phyloP scores from a whole-genome alignment of 2,888 invertebrate genomes.

The Melolontha melolontha region DNA sequence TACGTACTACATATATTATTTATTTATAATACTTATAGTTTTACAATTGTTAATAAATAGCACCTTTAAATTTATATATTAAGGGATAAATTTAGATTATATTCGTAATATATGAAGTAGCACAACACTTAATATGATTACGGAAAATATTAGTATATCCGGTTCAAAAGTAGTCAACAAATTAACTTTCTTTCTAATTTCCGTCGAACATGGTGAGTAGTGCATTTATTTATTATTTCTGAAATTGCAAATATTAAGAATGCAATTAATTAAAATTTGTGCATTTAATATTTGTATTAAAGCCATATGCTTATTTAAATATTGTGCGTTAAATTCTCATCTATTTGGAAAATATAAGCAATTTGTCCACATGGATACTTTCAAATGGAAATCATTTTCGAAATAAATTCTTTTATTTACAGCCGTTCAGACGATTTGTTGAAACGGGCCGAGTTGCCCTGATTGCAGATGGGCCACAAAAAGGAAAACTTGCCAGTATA shows the following conservation, averaged over 20 bases:
- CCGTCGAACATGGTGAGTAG: constrained; percentile 52
- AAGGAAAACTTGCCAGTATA: constrained; percentile 93
- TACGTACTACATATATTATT: background rate
- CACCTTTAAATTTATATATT: no score
- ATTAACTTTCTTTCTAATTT: constrained; percentile 42
- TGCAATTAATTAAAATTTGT: background rate
- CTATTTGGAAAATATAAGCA: background rate
- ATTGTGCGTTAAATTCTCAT: no score
- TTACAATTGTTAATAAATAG: no score
- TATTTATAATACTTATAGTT: no score
- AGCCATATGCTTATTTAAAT: background rate
- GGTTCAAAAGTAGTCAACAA: constrained; percentile 11
- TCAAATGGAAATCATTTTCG: background rate
- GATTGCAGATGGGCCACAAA: constrained; percentile 89
- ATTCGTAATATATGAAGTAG: no score
- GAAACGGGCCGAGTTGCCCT: constrained; percentile 98
- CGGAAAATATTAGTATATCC: constrained; percentile 24
- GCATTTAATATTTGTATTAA: background rate
- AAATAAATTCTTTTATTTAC: constrained; percentile 58
- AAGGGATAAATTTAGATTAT: no score
- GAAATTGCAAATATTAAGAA: constrained; percentile 8
- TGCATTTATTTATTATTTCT: constrained; percentile 33
- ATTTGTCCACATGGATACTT: constrained; percentile 40
- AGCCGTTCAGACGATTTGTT: constrained; percentile 94
- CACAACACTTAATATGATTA: constrained; percentile 13